Evolutionary conservation across 2,797 vertebrate species (phyloP), one percentile per base, ranked within the genome.

Genomic region (Micromesistius poutassou): DNA sequence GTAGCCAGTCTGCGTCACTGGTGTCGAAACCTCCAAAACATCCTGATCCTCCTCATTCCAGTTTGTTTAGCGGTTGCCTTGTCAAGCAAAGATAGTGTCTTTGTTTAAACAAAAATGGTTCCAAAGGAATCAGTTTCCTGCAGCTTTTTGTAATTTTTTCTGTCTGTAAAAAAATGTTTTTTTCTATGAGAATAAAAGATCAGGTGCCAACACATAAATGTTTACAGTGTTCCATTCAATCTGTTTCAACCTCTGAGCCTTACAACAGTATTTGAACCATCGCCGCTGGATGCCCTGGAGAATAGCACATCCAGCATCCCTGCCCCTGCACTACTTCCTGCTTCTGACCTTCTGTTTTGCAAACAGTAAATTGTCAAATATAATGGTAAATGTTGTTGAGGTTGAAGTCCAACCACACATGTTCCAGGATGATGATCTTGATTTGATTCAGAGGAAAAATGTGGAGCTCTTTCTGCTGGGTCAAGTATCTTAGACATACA

Each of bases 111-210:
- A 28, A 76, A 76, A 62, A 46, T 36, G 85, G 81, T 87, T 88
- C 82, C 88, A 85, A 83, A 82, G 86, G 83, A 84, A 85, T 87
- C 83, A 28, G 30, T 42, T 70, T 16, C n/a, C 2, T 33, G 25
- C 8, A 42, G 13, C 31, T 78, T 80, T 80, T 86, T 85, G 9
- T 87, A 83, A 38, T 62, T 30, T 33, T 76, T n/a, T 76, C 25
- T 62, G 16, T 76, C 62, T 73, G 33, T 35, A 40, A 68, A 66
- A 66, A 66, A 25, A 9, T 71, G 30, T 70, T 4, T 25, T 75
- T 76, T 70, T 72, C 10, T 7, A 35, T 76, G 75, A 76, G 19
- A 76, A 76, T 76, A 75, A 75, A 75, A 5, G 30, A 22, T 55
- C 19, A 30, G 12, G 2, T 22, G n/a, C 38, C 38, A 40, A 73